Conservation (phyloP, 2,797 vertebrate species). For the Gorsachius magnificus region DNA sequence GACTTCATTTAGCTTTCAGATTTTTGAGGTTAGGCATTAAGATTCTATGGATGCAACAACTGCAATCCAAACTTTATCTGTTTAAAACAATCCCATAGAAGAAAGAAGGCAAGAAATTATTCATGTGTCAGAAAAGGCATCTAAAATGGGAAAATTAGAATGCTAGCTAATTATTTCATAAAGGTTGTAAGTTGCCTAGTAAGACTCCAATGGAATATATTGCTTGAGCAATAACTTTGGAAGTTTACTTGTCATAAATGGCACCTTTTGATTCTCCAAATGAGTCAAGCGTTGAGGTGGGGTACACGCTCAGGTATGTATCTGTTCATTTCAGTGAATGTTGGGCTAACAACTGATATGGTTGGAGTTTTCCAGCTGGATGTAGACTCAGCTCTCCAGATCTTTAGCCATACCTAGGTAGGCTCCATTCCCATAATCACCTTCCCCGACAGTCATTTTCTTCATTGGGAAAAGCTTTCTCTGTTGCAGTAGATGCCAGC, state of each 20-base stretch:
- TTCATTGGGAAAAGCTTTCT: neutral
- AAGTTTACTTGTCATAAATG: neutral
- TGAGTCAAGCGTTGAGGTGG: neutral
- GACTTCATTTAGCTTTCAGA: constrained; percentile 16
- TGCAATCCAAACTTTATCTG: neutral
- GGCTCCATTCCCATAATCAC: neutral
- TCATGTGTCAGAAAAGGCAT: neutral
- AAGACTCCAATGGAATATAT: neutral
- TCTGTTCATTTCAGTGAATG: neutral
- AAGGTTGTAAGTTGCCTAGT: neutral
- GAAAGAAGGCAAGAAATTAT: neutral
- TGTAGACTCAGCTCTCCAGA: neutral
- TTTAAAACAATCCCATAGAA: constrained; percentile 1
- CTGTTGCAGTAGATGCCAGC: neutral
- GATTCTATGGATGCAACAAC: constrained; percentile 34
- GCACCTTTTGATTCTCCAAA: neutral
- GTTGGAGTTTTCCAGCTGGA: neutral
- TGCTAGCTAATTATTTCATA: neutral
- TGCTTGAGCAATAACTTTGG: neutral
- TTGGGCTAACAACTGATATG: neutral
- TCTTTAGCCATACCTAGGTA: neutral
- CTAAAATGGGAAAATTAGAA: neutral
- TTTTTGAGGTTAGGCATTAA: constrained; percentile 48
- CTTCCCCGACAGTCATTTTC: neutral
- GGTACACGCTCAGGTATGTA: accelerated